These are phyloP conservation scores for Strix occidentalis DNA, from an alignment of 2,797 vertebrate species.

Conservation along the genomic window DNA sequence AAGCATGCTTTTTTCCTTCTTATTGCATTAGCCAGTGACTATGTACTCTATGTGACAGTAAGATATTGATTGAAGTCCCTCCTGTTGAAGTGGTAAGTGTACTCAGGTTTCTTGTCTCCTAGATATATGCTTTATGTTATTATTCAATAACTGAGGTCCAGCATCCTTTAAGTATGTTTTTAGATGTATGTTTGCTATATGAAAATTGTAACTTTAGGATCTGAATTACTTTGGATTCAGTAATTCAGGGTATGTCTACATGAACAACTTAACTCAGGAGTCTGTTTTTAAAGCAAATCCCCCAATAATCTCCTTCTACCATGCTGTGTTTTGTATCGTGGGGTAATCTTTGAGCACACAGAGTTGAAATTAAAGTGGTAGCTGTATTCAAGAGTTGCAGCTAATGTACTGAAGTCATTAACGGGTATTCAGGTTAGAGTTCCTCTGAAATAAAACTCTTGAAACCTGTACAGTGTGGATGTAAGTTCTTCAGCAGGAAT, in stretches of 20 bases:
- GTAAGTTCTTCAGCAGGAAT: background rate
- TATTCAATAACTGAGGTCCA: background rate
- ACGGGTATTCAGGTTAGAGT: background rate
- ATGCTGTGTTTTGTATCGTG: background rate
- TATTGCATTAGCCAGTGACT: background rate
- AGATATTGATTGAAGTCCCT: background rate
- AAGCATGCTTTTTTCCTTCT: background rate
- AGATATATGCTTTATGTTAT: background rate
- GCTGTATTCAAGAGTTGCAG: background rate
- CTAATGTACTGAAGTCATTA: background rate
- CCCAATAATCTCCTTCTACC: background rate
- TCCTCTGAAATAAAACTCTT: background rate
- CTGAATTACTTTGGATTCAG: background rate
- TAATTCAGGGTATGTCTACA: background rate
- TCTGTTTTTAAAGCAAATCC: background rate
- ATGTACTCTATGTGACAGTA: background rate
- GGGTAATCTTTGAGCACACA: background rate
- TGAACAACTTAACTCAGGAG: background rate
- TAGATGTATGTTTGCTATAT: background rate
- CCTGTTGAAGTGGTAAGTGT: background rate
- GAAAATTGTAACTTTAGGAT: background rate
- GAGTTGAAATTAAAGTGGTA: background rate
- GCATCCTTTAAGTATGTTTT: background rate
- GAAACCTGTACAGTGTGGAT: background rate
- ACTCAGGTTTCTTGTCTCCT: background rate